Conservation (phyloP, 2,888 invertebrate species). For the Nephrotoma flavescens region DNA sequence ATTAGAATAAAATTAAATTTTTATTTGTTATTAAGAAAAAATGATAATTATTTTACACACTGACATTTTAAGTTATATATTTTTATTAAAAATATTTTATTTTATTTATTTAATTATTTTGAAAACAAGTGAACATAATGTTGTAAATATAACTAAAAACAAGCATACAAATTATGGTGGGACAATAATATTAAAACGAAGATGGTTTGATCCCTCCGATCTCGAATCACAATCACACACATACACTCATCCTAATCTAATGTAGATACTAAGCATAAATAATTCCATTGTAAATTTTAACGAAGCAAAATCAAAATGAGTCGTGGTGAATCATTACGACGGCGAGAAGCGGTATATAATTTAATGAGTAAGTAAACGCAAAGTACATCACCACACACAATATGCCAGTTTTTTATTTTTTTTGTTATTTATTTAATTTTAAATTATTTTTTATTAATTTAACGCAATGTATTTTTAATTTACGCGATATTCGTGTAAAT, state of each 20-base stretch:
- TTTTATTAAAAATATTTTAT: not conserved
- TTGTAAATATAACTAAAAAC: not conserved
- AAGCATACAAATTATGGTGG: not conserved
- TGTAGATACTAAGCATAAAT: not conserved
- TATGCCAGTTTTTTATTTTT: not conserved
- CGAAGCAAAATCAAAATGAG: not conserved
- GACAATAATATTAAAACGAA: not conserved
- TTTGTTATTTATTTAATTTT: not conserved
- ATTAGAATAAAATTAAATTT: constrained; percentile 4
- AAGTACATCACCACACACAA: not conserved
- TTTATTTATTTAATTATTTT: not conserved
- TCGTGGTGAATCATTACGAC: not conserved
- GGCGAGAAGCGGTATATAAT: not conserved
- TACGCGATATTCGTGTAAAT: not conserved
- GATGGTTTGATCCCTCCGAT: not conserved
- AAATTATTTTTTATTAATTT: not conserved
- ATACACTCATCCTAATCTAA: not conserved
- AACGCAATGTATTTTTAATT: not conserved
- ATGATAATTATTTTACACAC: not conserved
- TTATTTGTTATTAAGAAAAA: constrained; percentile 4
- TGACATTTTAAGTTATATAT: not conserved
- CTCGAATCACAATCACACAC: not conserved
- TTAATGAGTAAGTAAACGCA: not conserved
- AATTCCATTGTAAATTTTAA: not conserved
- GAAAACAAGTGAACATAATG: not conserved